A percentile compares a stretch with the other conserved stretches of the same genome.
Evolutionary conservation across 1,140 invertebrate genomes (phyloP).

Genomic region (Heterodera carotae): DNA sequence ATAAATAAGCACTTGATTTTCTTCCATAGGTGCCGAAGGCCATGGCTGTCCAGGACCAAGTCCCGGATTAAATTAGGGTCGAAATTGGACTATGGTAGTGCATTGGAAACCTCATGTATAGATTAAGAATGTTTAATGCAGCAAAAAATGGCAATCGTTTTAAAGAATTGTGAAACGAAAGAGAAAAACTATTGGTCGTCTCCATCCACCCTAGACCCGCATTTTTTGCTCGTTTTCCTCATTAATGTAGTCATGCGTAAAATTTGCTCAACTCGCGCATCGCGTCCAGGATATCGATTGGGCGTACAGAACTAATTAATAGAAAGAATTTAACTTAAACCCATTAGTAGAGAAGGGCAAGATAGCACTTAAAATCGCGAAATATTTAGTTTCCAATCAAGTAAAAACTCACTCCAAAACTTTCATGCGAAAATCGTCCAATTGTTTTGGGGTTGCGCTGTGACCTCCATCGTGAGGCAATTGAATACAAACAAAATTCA

Average conservation of each 20-base stretch:
- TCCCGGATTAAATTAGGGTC: too few species aligned
- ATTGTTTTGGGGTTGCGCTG: slow-evolving; percentile 43
- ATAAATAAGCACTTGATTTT: too few species aligned
- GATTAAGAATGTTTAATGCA: too few species aligned
- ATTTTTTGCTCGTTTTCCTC: not conserved
- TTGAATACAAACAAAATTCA: slow-evolving; percentile 27
- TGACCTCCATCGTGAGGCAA: slow-evolving; percentile 49
- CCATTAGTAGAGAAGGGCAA: too few species aligned
- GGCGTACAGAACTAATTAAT: not conserved
- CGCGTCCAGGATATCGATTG: slow-evolving; percentile 12
- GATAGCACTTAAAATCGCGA: not conserved
- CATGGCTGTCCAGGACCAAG: too few species aligned
- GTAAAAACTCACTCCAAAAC: slow-evolving; percentile 34
- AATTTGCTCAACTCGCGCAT: slow-evolving; percentile 29
- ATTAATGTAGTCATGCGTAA: slow-evolving; percentile 6
- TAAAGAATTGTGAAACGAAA: too few species aligned
- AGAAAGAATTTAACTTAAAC: too few species aligned
- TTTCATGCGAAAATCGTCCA: slow-evolving; percentile 34
- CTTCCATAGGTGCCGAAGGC: too few species aligned
- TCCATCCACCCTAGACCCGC: not conserved
- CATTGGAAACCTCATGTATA: too few species aligned
- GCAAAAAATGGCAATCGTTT: too few species aligned
- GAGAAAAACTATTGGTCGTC: not conserved
- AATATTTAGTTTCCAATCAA: not conserved
- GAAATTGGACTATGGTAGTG: too few species aligned